Evolutionary conservation across 2,888 invertebrate species (phyloP).

Genomic region (Andrena minutula): DNA sequence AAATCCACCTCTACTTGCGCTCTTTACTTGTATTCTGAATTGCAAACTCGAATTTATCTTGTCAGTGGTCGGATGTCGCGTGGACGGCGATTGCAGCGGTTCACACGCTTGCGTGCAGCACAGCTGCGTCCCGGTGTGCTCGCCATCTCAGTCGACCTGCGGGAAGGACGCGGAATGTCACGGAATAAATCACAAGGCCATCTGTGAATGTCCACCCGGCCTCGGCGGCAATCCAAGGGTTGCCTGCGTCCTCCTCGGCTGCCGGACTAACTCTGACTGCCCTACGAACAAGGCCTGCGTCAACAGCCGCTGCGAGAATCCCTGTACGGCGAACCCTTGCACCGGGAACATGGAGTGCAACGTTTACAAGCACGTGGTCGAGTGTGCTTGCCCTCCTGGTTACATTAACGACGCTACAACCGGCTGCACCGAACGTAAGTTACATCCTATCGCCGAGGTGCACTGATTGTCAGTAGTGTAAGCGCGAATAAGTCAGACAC

Average conservation of each 20-base stretch:
- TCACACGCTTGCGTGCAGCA: constrained; percentile 94
- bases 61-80: constrained; percentile 88
- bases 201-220: constrained; percentile 94
- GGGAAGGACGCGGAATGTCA: constrained; percentile 93
- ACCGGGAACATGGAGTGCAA: constrained; percentile 91
- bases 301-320: constrained; percentile 92
- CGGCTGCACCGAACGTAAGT: constrained; percentile 87
- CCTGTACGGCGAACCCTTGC: constrained; percentile 91
- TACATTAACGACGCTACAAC: constrained; percentile 88
- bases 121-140: constrained; percentile 93
- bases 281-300: constrained; percentile 93
- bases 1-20: too few relatives aligned
- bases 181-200: constrained; percentile 92
- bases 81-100: constrained; percentile 92
- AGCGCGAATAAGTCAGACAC: too few relatives aligned
- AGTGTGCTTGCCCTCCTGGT: constrained; percentile 93
- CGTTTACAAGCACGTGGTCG: constrained; percentile 91
- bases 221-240: constrained; percentile 93
- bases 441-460: too few relatives aligned
- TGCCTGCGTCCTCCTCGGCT: constrained; percentile 92
- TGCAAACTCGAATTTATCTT: background rate
- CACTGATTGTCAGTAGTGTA: too few relatives aligned
- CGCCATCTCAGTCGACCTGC: constrained; percentile 89
- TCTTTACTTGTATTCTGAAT: background rate
- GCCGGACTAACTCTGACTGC: constrained; percentile 92